Conservation (phyloP, 2,888 invertebrate genomes). For the Lasioglossum lativentre region DNA sequence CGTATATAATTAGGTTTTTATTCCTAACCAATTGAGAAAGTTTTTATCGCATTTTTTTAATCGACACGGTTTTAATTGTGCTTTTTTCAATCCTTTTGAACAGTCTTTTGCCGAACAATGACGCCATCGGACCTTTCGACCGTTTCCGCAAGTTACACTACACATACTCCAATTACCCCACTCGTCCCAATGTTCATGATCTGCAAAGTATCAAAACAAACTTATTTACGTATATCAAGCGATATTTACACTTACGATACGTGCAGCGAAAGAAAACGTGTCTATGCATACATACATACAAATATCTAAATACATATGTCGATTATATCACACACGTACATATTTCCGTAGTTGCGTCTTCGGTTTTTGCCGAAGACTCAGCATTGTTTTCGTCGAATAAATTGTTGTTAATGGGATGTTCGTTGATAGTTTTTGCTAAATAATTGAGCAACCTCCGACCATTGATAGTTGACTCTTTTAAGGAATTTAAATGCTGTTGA, state of each 20-base stretch:
- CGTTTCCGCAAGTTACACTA: conserved; percentile 74
- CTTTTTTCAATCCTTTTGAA: conserved; percentile 71
- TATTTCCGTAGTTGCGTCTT: neutral
- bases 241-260: neutral
- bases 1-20: conserved; percentile 54
- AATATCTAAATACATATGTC: neutral
- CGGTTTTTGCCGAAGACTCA: neutral
- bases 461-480: neutral
- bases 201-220: conserved; percentile 30
- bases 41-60: conserved; percentile 66
- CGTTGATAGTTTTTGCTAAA: neutral
- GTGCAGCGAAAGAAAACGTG: neutral
- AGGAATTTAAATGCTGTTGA: neutral
- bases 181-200: conserved; percentile 56
- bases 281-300: neutral
- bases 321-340: conserved; percentile 19
- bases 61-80: conserved; percentile 72
- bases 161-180: conserved; percentile 74
- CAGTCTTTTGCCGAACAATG: conserved; percentile 69
- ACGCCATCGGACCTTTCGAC: conserved; percentile 76
- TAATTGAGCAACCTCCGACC: conserved; percentile 57
- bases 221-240: neutral
- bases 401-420: neutral
- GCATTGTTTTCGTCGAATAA: neutral
- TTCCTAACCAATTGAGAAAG: conserved; percentile 73